Evolutionary conservation across 2,797 vertebrate species (phyloP).

Genomic region (Acanthornis magna): DNA sequence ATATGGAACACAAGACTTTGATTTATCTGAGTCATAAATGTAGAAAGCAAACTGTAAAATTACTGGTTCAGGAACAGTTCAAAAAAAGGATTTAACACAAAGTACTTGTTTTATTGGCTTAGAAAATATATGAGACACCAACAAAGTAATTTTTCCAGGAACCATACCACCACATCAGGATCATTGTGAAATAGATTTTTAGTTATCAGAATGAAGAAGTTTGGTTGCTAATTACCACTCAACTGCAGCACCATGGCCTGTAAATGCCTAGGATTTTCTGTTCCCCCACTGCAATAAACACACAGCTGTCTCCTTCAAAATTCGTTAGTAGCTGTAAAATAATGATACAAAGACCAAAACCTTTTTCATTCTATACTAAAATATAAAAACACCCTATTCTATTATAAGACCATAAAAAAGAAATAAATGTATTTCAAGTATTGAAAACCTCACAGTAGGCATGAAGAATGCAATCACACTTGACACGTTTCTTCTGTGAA

Average conservation of each 20-base stretch:
- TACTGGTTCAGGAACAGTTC: background rate
- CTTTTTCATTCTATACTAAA: background rate
- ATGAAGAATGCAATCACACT: slow-evolving; percentile 14
- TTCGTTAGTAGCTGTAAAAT: background rate
- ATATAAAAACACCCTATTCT: background rate
- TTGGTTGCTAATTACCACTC: background rate
- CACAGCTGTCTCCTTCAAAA: background rate
- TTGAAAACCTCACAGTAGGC: background rate
- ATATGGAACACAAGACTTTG: background rate
- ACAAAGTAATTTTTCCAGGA: background rate
- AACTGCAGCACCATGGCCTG: background rate
- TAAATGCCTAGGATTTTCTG: background rate
- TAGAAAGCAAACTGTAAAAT: background rate
- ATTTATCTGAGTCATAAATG: background rate
- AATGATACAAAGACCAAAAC: background rate
- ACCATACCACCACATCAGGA: background rate
- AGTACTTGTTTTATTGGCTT: background rate
- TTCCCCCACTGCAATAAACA: background rate
- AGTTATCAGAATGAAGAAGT: background rate
- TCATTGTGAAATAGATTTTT: background rate
- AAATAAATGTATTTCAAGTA: background rate
- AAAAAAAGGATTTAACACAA: background rate
- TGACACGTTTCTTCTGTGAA: background rate
- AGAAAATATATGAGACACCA: background rate
- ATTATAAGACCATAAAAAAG: background rate